Percentiles rank a stretch among this genome's conserved stretches.
Conservation (phyloP, 2,797 vertebrate genomes). For the Notamacropus eugenii region DNA sequence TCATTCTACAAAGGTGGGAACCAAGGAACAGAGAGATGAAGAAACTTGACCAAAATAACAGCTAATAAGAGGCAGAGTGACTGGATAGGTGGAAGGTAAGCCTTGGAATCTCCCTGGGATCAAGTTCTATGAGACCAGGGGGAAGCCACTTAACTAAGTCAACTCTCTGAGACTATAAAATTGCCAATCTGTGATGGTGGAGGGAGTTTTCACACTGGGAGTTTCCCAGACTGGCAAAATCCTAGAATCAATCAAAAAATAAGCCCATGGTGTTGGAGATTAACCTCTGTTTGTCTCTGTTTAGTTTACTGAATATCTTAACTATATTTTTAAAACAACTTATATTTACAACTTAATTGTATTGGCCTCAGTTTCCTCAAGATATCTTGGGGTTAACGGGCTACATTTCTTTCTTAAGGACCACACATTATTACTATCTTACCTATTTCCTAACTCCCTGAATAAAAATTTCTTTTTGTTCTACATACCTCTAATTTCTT, state of each 20-base stretch:
- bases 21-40: not conserved
- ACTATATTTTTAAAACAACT: not conserved
- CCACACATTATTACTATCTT: not conserved
- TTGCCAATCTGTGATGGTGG: not conserved
- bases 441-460: slow-evolving; percentile 20
- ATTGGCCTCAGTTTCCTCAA: not conserved
- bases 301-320: not conserved
- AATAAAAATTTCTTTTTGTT: not conserved
- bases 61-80: not conserved
- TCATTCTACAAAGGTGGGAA: not conserved
- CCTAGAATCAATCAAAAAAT: not conserved
- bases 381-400: too few species aligned
- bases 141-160: not conserved
- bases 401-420: too few species aligned
- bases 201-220: not conserved
- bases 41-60: not conserved
- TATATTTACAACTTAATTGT: not conserved
- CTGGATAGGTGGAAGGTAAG: not conserved
- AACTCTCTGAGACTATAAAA: not conserved
- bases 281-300: not conserved
- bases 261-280: not conserved
- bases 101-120: not conserved
- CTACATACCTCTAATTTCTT: not conserved
- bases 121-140: not conserved
- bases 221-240: not conserved